Evolutionary conservation across 1,140 invertebrate species (phyloP).

Genomic region (Drosophila ananassae): DNA sequence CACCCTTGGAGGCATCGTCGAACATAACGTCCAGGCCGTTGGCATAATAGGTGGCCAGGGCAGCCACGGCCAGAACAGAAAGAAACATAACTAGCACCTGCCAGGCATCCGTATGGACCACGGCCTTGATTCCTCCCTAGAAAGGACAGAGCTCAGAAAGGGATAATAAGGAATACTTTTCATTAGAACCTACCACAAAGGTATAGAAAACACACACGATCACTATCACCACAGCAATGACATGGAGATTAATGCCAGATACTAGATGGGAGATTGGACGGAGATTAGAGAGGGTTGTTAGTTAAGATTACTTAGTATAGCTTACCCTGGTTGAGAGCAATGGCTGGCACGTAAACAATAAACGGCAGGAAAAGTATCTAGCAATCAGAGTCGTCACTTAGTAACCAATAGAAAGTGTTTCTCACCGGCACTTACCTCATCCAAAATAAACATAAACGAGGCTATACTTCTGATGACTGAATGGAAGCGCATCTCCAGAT

Average conservation of each 20-base stretch:
- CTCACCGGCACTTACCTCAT: constrained; percentile 85
- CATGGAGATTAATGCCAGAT: constrained; percentile 91
- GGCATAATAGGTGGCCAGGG: constrained; percentile 88
- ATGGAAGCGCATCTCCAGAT: constrained; percentile 89
- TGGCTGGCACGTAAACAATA: constrained; percentile 95
- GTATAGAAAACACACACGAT: constrained; percentile 96
- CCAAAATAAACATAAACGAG: constrained; percentile 88
- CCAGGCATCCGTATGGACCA: constrained; percentile 94
- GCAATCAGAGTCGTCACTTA: constrained; percentile 51
- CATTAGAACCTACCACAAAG: constrained; percentile 86
- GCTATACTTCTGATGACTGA: constrained; percentile 87
- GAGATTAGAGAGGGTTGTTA: constrained; percentile 11
- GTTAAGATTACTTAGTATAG: constrained; percentile 8
- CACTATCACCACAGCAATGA: constrained; percentile 92
- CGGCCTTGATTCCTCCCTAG: constrained; percentile 90
- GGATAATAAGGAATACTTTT: neutral
- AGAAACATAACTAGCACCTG: constrained; percentile 93
- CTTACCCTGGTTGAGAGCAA: constrained; percentile 95
- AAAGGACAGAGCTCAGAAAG: constrained; percentile 21
- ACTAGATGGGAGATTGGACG: constrained; percentile 86
- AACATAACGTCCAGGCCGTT: constrained; percentile 87
- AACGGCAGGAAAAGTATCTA: constrained; percentile 95
- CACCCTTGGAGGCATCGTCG: constrained; percentile 85
- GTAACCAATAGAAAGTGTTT: neutral
- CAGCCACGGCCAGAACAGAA: constrained; percentile 88